These are phyloP conservation scores for Volucella inflata DNA, from an alignment of 2,888 invertebrate species.

Conservation along the genomic window DNA sequence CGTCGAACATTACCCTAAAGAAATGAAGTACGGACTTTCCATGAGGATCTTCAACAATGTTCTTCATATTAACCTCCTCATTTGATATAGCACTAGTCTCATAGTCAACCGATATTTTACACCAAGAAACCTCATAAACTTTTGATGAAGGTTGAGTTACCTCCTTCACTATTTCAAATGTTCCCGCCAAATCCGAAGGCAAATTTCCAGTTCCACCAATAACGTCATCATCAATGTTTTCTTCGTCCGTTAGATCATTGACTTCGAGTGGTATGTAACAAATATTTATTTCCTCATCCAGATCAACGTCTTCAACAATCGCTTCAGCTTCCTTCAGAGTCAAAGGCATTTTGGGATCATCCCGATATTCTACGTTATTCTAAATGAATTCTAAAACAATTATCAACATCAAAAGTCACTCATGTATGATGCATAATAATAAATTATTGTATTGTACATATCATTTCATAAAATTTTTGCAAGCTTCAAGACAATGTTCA, in stretches of 20 bases:
- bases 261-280: constrained; percentile 35
- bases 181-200: constrained; percentile 28
- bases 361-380: constrained; percentile 8
- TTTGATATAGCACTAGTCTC: constrained; percentile 14
- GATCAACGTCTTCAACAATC: constrained; percentile 31
- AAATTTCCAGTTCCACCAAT: constrained; percentile 32
- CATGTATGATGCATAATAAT: background rate
- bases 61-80: constrained; percentile 18
- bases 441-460: constrained; percentile 25
- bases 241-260: constrained; percentile 32
- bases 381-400: too few relatives aligned
- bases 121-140: constrained; percentile 21
- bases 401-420: background rate
- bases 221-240: constrained; percentile 35
- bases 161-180: constrained; percentile 30
- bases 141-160: too few relatives aligned
- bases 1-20: constrained; percentile 14
- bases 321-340: constrained; percentile 32
- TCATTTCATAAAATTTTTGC: constrained; percentile 13
- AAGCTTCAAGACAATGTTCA: constrained; percentile 7
- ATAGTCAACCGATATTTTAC: too few relatives aligned
- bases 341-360: constrained; percentile 36
- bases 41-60: constrained; percentile 15
- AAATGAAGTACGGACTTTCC: constrained; percentile 16
- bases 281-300: constrained; percentile 39